Evolutionary conservation across 2,797 vertebrate species (phyloP), one percentile per base, ranked within the genome.

Genomic region (Kryptolebias ocellatus): DNA sequence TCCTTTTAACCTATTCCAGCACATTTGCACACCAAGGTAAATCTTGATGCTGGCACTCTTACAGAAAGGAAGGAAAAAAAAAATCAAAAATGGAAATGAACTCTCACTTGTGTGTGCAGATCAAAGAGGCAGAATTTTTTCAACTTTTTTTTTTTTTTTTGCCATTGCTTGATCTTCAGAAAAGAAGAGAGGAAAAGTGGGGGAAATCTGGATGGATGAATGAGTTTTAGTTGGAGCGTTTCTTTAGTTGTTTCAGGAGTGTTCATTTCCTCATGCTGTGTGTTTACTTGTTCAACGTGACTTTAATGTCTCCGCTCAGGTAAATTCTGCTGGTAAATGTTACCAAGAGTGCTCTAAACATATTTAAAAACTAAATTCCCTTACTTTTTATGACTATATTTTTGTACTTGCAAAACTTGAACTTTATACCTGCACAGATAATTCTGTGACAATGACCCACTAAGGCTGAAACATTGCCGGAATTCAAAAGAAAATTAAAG

Each of bases 11-110:
- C 93, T 94, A 93, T 94, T 94, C 92, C 93, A 94, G 88, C 91
- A 92, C 92, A 94, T 95, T 95, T 94, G 93, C 94, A 94, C 92
- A 94, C 93, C 93, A 95, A 95, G 93, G 95, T 94, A 94, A 94
- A 93, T 92, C 92, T 94, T 92, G 91, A 91, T 90, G 89, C 92
- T 94, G 94, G 93, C 94, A 94, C 92, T 93, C 93, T 93, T 91
- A 94, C 94, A 94, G 93, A 94, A 94, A 93, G 88, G 90, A 93
- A 92, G 85, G 57, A 66, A 72, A 67, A 62, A 70, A 93, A 93
- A 94, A 95, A 95, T 95, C 94, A 93, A 94, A 95, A 94, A 95
- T 95, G 94, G 92, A 95, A 95, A 94, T 94, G 90, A 94, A 95
- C 90, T 90, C 89, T 87, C 92, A 93, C 92, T 94, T 92, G 92